Evolutionary conservation across 2,888 invertebrate species (phyloP), one percentile per base, ranked within the genome.

Genomic region (Mellilla xanthometata): DNA sequence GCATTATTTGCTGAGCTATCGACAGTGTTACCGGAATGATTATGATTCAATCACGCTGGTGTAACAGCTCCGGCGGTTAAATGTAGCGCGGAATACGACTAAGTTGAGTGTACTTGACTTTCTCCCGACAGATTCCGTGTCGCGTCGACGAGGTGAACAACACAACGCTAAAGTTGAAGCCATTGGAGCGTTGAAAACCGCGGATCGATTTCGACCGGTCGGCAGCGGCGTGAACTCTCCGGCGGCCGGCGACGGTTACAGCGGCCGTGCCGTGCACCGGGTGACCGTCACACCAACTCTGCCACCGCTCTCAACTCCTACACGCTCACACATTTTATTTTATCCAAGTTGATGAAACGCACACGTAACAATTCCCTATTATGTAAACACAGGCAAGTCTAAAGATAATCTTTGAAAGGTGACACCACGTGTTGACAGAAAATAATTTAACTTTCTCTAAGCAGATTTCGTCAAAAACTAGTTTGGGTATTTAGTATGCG

Each of bases 61-160:
- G 76, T 78, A 77, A 80, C 75, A 69, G 69, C 26, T 70, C 65
- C 72, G 62, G 72, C 62, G 60, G 64, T 58, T 65, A 58, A 64
- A 71, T 81, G 80, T 83, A 56, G 82, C 73, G 75, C 82, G 73
- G 72, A 70, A 74, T 70, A 74, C 75, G 70, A 53, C 67, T 70
- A 49, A 49, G 50, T 53, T 38, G 49, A 42, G 67, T 68, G 82
- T 81, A 81, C 81, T 82, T 80, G 84, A 87, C 88, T 89, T 88
- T 88, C 89, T 84, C 88, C 76, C 58, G 65, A 54, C 52, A 52
- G 79, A 85, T 85, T 79, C 83, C 81, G 76, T 80, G 81, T 77
- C 80, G 76, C 77, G 77, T 80, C 80, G 77, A 76, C 72, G 80
- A 81, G 77, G 83, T 84, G 83, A 85, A 81, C 81, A 83, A 73